Evolutionary conservation across 2,888 invertebrate species (phyloP).

Genomic region (Perizoma affinitatum): DNA sequence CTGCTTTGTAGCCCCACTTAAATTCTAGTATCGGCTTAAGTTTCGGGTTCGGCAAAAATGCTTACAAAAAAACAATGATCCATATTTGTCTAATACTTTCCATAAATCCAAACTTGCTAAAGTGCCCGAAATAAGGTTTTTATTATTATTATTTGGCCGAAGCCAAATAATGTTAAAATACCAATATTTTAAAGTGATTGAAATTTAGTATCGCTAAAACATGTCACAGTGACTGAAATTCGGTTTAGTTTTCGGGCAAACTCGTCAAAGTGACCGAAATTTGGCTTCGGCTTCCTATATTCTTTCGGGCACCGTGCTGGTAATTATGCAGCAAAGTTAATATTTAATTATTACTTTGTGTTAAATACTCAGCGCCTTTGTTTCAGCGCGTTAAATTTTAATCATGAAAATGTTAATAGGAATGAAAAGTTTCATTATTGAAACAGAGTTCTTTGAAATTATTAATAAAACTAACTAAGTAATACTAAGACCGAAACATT

Average conservation of each 20-base stretch:
- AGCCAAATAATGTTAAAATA: not conserved
- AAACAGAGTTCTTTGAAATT: not conserved
- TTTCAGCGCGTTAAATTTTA: conserved; percentile 19
- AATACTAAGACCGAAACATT: too few relatives aligned
- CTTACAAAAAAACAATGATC: not conserved
- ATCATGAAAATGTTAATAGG: conserved; percentile 16
- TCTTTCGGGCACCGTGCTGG: conserved; percentile 1
- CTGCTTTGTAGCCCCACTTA: not conserved
- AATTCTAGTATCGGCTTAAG: conserved; percentile 3
- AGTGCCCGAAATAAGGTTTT: not conserved
- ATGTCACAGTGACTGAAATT: not conserved
- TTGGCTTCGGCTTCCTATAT: not conserved
- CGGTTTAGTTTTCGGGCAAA: not conserved
- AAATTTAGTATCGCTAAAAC: conserved; percentile 2
- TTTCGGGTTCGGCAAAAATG: not conserved
- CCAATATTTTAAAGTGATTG: not conserved
- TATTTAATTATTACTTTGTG: conserved; percentile 38
- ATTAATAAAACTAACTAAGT: too few relatives aligned
- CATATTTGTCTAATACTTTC: not conserved
- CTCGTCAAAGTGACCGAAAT: not conserved
- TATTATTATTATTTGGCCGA: too few relatives aligned
- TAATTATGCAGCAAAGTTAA: conserved; percentile 27
- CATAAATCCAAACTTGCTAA: too few relatives aligned
- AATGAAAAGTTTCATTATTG: conserved; percentile 17
- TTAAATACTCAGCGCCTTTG: conserved; percentile 26